Conservation (phyloP, 2,113 vertebrate species). For the Ochotona curzoniae region DNA sequence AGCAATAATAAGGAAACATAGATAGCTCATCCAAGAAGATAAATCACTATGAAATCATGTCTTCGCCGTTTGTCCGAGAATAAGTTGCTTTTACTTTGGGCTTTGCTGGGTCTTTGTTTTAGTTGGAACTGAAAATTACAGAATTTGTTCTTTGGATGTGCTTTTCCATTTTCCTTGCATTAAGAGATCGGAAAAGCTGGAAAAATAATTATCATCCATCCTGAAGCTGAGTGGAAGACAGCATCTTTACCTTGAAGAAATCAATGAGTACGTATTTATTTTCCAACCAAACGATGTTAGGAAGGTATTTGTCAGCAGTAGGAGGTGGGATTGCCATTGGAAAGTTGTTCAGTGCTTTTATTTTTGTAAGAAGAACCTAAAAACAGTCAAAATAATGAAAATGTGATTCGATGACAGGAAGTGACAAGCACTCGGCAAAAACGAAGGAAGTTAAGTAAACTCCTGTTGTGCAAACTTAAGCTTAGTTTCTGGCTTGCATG, state of each 20-base stretch:
- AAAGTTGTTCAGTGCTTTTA: constrained; percentile 80
- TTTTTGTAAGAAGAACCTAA: constrained; percentile 81
- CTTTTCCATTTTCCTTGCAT: neutral
- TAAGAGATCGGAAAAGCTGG: neutral
- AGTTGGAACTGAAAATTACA: neutral
- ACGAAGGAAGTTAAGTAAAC: constrained; percentile 20
- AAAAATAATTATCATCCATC: neutral
- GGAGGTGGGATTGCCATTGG: constrained; percentile 81
- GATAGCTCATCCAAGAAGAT: neutral
- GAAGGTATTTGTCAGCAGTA: constrained; percentile 78
- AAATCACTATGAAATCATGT: neutral
- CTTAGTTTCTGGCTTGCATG: neutral
- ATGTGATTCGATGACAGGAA: constrained; percentile 18
- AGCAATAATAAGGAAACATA: neutral
- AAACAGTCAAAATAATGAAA: constrained; percentile 7
- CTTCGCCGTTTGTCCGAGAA: neutral
- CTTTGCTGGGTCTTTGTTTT: neutral
- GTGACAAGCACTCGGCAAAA: neutral
- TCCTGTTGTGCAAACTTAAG: neutral
- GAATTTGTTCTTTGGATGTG: neutral
- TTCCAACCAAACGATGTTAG: constrained; percentile 82
- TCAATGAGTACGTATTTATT: constrained; percentile 81
- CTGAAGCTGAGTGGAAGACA: neutral
- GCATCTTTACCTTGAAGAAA: constrained; percentile 83
- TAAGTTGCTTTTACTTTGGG: neutral